These are phyloP conservation scores for Drosophila takahashii DNA, from an alignment of 1,140 invertebrate genomes.

Conservation along the genomic window DNA sequence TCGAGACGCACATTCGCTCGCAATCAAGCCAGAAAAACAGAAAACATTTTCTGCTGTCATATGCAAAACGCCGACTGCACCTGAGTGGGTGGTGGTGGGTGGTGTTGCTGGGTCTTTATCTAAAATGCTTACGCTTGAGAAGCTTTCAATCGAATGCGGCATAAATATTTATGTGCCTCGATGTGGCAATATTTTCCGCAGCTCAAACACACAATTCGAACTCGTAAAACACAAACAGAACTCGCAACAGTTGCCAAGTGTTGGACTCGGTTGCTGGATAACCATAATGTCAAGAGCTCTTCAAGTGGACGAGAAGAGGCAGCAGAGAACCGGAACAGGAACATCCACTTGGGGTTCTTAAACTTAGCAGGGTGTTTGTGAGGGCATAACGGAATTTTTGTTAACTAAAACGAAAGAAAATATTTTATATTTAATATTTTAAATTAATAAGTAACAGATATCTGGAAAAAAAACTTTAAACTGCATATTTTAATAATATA, in stretches of 20 bases:
- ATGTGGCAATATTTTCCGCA: conserved; percentile 52
- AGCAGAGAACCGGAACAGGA: conserved; percentile 39
- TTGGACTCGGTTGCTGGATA: conserved; percentile 32
- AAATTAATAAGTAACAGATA: too few species aligned
- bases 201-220: conserved; percentile 29
- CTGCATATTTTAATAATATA: too few species aligned
- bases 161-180: conserved; percentile 74
- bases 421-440: too few species aligned
- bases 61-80: conserved; percentile 68
- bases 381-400: neutral
- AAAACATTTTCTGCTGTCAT: conserved; percentile 70
- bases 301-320: conserved; percentile 27
- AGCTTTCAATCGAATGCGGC: conserved; percentile 73
- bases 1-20: conserved; percentile 45
- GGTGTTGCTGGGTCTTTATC: conserved; percentile 71
- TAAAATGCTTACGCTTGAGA: conserved; percentile 84
- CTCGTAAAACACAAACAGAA: conserved; percentile 35
- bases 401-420: neutral
- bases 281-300: conserved; percentile 73
- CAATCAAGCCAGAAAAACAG: conserved; percentile 62
- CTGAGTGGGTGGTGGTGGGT: conserved; percentile 27
- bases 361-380: neutral
- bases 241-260: conserved; percentile 74
- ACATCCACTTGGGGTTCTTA: conserved; percentile 35
- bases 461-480: too few species aligned